These are phyloP conservation scores for Diplolepis rosae DNA, from an alignment of 2,888 invertebrate genomes.

Conservation along the genomic window DNA sequence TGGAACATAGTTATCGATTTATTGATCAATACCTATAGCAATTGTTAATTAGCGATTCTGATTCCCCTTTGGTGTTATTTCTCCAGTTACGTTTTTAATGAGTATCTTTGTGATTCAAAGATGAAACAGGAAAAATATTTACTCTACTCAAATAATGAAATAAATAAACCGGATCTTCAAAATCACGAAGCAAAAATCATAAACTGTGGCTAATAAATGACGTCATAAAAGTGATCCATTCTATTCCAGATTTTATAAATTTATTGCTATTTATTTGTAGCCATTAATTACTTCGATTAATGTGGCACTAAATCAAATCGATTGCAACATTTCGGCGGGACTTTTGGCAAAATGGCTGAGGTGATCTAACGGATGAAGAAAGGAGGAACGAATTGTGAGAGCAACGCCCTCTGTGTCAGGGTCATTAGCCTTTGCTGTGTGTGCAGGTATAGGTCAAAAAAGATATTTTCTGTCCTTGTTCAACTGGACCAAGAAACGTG, in stretches of 20 bases:
- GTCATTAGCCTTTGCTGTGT: slow-evolving; percentile 70
- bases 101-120: not conserved
- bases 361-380: slow-evolving; percentile 69
- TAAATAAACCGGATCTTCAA: not conserved
- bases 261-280: too few relatives aligned
- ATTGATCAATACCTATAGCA: not conserved
- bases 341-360: slow-evolving; percentile 34
- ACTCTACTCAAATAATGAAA: slow-evolving; percentile 10
- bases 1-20: not conserved
- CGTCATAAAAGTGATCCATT: not conserved
- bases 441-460: slow-evolving; percentile 54
- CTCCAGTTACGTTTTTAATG: not conserved
- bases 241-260: too few relatives aligned
- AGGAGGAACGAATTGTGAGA: slow-evolving; percentile 66
- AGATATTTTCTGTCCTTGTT: slow-evolving; percentile 41
- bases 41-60: slow-evolving; percentile 1
- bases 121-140: slow-evolving; percentile 5
- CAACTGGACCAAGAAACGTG: not conserved
- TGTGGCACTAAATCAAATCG: not conserved
- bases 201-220: not conserved
- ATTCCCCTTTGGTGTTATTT: not conserved
- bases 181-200: not conserved
- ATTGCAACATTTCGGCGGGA: not conserved
- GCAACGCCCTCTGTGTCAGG: slow-evolving; percentile 72
- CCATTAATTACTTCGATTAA: too few relatives aligned